Conservation (phyloP, 2,113 vertebrate genomes). For the Strix uralensis region DNA sequence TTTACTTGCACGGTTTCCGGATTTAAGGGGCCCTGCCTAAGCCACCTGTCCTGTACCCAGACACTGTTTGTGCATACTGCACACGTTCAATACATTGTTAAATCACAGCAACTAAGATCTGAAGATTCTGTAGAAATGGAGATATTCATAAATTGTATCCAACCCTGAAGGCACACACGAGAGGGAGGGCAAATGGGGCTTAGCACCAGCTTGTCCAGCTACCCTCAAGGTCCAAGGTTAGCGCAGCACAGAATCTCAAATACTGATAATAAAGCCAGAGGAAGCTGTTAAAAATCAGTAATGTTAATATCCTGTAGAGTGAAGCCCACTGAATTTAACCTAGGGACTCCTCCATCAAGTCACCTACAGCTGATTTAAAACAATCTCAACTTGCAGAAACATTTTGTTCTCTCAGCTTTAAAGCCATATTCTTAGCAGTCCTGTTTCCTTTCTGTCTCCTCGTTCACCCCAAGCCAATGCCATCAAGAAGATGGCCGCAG, state of each 20-base stretch:
- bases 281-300: not conserved
- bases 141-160: not conserved
- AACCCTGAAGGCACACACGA: not conserved
- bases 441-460: not conserved
- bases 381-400: not conserved
- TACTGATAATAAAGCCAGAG: not conserved
- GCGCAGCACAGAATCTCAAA: not conserved
- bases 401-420: not conserved
- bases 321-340: not conserved
- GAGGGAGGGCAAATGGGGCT: not conserved
- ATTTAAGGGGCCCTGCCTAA: not conserved
- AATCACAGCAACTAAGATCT: not conserved
- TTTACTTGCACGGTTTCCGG: not conserved
- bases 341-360: not conserved
- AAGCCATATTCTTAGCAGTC: not conserved
- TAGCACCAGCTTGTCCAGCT: not conserved
- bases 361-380: not conserved
- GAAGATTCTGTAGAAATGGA: not conserved
- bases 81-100: not conserved
- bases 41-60: not conserved
- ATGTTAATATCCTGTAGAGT: not conserved
- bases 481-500: accelerated
- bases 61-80: not conserved
- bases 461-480: not conserved
- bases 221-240: not conserved